Evolutionary conservation across 2,113 vertebrate species (phyloP), one percentile per base, ranked within the genome.

Genomic region (Lepus europaeus): DNA sequence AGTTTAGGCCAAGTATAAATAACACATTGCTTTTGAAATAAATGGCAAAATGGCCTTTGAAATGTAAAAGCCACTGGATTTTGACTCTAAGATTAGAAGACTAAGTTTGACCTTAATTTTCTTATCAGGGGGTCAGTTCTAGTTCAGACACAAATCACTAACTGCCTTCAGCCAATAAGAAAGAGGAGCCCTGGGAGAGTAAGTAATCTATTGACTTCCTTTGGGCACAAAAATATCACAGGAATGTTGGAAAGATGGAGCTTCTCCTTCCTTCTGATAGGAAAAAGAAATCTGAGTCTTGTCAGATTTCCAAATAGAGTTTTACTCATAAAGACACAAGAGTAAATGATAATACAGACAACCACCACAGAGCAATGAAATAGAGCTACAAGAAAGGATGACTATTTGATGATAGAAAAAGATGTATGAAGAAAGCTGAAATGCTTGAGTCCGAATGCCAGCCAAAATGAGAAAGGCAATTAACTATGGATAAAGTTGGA

Each of bases 31-130:
- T 85, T 79, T 92, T 76, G 12, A 88, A 94, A 93, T 88, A 92
- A 88, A 87, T 83, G 91, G 39, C 69, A 91, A 53, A 83, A 72
- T 79, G 69, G 61, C 53, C 36, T 95, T 84, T 76, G 53, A 90
- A 96, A 91, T 91, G 64, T 91, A 87, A 94, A 96, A 95, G 64
- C 36, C 56, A 33, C 61, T 93, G 95, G 79, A 92, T 95, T 95
- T 95, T 86, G 9, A 97, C 90, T 95, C 78, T 90, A 86, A 96
- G 97, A 89, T 93, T 89, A 95, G 64, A 93, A 95, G 49, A 70
- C 73, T 91, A 45, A 87, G 9, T 87, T 87, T 90, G 91, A 89
- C 78, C 76, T 86, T 95, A 68, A 94, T 87, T 97, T 92, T 95
- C 91, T 91, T 29, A 77, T 59, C 53, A 33, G n/a, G 39, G 77